phyloP scores from a whole-genome alignment of 2,113 vertebrate species.

The Gadus macrocephalus region DNA sequence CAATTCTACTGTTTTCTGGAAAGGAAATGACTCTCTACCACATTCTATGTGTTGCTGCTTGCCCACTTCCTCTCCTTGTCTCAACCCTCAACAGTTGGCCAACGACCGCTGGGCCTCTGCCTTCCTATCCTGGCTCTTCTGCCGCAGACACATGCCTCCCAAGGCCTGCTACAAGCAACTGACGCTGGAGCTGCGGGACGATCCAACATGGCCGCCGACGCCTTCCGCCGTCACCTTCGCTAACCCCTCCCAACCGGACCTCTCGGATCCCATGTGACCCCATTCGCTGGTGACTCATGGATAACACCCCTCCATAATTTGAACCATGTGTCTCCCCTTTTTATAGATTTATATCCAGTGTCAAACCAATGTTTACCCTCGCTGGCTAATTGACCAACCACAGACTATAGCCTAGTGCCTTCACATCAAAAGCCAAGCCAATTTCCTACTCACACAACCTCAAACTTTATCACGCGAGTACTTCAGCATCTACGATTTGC shows the following conservation, averaged over 20 bases:
- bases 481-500: too few relatives aligned
- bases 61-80: neutral
- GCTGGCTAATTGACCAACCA: too few relatives aligned
- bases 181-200: slow-evolving; percentile 83
- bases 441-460: too few relatives aligned
- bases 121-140: slow-evolving; percentile 72
- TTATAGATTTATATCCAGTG: too few relatives aligned
- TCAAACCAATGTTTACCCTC: too few relatives aligned
- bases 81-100: slow-evolving; percentile 62
- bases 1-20: too few relatives aligned
- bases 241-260: slow-evolving; percentile 38
- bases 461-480: too few relatives aligned
- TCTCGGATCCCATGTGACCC: slow-evolving; percentile 37
- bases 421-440: too few relatives aligned
- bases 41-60: neutral
- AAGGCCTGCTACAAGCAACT: slow-evolving; percentile 82
- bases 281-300: too few relatives aligned
- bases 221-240: slow-evolving; percentile 82
- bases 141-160: slow-evolving; percentile 68
- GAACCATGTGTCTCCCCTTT: too few relatives aligned
- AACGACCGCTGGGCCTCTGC: slow-evolving; percentile 69
- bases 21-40: neutral
- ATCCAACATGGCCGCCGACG: slow-evolving; percentile 86
- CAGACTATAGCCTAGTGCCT: too few relatives aligned
- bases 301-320: too few relatives aligned